Evolutionary conservation across 2,113 vertebrate species (phyloP).

Genomic region (Ochotona curzoniae): DNA sequence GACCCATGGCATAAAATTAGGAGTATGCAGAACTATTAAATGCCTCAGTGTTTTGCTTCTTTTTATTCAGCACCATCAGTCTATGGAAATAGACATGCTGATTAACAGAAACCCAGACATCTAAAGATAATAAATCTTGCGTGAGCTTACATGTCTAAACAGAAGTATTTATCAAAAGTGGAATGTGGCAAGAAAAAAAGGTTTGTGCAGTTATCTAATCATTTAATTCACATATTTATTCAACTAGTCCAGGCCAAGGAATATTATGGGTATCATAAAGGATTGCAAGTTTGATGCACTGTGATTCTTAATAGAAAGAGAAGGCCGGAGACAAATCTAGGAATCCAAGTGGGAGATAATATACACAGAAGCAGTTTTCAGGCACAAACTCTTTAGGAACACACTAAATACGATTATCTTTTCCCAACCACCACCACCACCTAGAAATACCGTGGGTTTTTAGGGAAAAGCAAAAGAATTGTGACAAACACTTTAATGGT

Average conservation of each 20-base stretch:
- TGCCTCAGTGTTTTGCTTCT: conserved; percentile 20
- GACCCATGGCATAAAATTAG: background rate
- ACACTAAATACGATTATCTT: background rate
- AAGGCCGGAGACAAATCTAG: conserved; percentile 29
- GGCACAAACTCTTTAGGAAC: background rate
- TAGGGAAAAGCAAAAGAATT: background rate
- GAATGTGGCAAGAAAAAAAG: conserved; percentile 62
- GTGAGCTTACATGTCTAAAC: conserved; percentile 51
- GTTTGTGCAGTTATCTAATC: conserved; percentile 40
- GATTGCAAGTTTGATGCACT: conserved; percentile 36
- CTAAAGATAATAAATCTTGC: conserved; percentile 63
- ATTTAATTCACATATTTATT: conserved; percentile 54
- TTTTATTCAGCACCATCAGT: conserved; percentile 14
- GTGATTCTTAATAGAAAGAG: conserved; percentile 17
- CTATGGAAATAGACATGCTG: conserved; percentile 40
- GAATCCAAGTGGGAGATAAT: conserved; percentile 21
- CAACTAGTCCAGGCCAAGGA: conserved; percentile 23
- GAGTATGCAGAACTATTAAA: conserved; percentile 43
- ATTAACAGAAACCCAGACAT: conserved; percentile 63
- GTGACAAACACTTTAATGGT: background rate
- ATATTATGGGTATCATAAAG: conserved; percentile 34
- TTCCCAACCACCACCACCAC: background rate
- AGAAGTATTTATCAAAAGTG: conserved; percentile 59
- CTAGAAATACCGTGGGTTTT: conserved; percentile 13
- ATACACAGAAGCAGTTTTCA: background rate